Base-by-base conservation (phyloP, 2,888 invertebrate species). In the Lycia hirtaria region DNA sequence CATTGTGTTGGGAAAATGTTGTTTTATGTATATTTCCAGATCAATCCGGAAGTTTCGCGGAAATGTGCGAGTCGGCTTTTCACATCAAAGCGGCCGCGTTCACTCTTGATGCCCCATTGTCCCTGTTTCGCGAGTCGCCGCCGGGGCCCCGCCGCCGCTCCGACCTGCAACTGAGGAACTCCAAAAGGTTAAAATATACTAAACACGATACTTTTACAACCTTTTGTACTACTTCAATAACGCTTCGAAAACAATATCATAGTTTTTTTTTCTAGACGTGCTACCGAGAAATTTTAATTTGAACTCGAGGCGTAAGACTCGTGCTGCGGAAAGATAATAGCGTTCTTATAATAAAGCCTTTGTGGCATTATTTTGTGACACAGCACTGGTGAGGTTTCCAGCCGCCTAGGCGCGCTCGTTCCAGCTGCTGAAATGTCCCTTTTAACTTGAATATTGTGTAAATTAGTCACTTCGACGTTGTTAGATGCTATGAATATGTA, bases 311-410 rank as follows among this genome's bases (percentile, higher is more conserved):
- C 72, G 73, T 74, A 72, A 78, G 76, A 73, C 75, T 78, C 75
- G 71, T 78, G 78, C 79, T 72, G 73, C 70, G 71, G 73, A 74
- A 78, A 81, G 80, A 85, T 85, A 85, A 85, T 83, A 76, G 80
- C 76, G 74, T 78, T 83, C 83, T 85, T 85, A 81, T 83, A 84
- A 83, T 83, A 82, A 85, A 83, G 81, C 80, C 80, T 81, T 83
- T 83, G 80, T 79, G 78, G 77, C 81, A 82, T 84, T 84, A 85
- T 82, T 80, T 71, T 76, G 80, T 76, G 79, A 76, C 72, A 65
- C 64, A 64, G 51, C 64, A 62, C 60, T 55, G 60, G 52, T 56
- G 69, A 64, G 65, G 65, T 65, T 52, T 66, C 65, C 63, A 67
- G 30, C 44, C 17, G 24, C 22, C 56, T 51, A 49, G 43, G 17